Evolutionary conservation across 2,797 vertebrate genomes (phyloP).

Genomic region (Darevskia nairensis): DNA sequence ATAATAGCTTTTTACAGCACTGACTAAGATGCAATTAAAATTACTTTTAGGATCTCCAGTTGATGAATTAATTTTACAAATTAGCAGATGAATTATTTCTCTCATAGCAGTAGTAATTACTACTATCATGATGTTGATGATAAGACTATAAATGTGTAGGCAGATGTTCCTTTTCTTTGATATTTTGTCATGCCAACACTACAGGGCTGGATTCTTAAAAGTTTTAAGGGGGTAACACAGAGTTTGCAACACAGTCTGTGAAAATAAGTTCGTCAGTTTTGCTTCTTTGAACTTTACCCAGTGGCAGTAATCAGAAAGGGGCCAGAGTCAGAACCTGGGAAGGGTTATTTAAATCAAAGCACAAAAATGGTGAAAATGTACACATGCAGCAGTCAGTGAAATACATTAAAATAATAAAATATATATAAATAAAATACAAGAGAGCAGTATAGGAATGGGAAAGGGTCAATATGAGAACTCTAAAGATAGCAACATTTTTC

Average conservation of each 20-base stretch:
- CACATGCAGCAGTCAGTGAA: too few species aligned
- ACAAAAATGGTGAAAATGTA: too few species aligned
- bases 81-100: slow-evolving; percentile 27
- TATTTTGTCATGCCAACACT: not conserved
- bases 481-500: too few species aligned
- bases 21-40: slow-evolving; percentile 17
- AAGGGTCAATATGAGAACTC: too few species aligned
- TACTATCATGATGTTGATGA: not conserved
- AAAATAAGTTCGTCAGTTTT: too few species aligned
- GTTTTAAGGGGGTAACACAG: not conserved
- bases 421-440: too few species aligned
- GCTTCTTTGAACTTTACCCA: too few species aligned
- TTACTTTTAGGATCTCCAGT: not conserved
- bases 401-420: too few species aligned
- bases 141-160: not conserved
- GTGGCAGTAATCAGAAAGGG: too few species aligned
- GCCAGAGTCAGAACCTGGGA: too few species aligned
- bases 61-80: slow-evolving; percentile 20
- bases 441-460: too few species aligned
- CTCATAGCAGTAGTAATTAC: not conserved
- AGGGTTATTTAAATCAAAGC: too few species aligned
- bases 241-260: not conserved
- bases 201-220: not conserved
- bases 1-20: not conserved
- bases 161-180: not conserved